These are phyloP conservation scores for Acanthochromis polyacanthus DNA, from an alignment of 2,113 vertebrate genomes.

Conservation along the genomic window DNA sequence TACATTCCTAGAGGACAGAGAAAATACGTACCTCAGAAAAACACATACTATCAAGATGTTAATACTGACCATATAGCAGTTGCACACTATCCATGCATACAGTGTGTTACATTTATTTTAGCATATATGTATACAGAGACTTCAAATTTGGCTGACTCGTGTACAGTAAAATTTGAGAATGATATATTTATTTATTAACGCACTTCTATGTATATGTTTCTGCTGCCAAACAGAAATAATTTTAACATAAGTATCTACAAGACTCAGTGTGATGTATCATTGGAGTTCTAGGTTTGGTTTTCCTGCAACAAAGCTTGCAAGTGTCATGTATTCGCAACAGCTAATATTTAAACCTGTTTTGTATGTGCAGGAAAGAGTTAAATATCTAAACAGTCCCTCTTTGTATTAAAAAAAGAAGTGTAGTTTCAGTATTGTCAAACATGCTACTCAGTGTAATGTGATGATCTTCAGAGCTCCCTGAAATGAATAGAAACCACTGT, in stretches of 20 bases:
- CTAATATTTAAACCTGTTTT: not conserved
- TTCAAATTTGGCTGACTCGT: not conserved
- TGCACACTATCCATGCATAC: not conserved
- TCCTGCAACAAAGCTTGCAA: not conserved
- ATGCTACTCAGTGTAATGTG: not conserved
- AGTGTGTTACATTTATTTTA: not conserved
- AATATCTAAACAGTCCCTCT: not conserved
- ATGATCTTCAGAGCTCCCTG: not conserved
- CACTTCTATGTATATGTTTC: not conserved
- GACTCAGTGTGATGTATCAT: too few species aligned
- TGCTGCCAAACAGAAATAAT: not conserved
- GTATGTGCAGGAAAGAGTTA: not conserved
- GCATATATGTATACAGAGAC: not conserved
- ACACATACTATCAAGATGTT: too few species aligned
- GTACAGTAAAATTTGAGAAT: not conserved
- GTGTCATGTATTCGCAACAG: not conserved
- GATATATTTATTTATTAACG: not conserved
- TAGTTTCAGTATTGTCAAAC: not conserved
- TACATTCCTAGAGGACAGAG: too few species aligned
- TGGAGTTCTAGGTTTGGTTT: not conserved
- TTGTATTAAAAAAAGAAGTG: not conserved
- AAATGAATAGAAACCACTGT: not conserved
- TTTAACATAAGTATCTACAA: not conserved
- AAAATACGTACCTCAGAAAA: too few species aligned
- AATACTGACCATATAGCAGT: not conserved